Evolutionary conservation across 2,888 invertebrate species (phyloP).

Genomic region (Coleophora flavipennella): DNA sequence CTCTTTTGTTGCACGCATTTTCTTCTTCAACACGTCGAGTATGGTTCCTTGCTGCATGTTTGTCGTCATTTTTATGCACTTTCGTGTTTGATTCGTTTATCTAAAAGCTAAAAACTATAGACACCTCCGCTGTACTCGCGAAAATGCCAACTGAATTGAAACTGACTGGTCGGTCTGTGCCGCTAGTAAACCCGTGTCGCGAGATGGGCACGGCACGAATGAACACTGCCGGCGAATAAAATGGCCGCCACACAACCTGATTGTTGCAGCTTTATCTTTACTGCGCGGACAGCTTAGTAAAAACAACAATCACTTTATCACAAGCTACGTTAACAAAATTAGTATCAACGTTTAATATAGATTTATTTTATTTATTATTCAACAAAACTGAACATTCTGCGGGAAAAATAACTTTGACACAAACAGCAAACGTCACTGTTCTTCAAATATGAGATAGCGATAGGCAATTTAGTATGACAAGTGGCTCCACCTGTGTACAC

Average conservation of each 20-base stretch:
- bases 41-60: conserved; percentile 94
- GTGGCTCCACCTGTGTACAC: conserved; percentile 61
- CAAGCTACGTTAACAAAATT: conserved; percentile 22
- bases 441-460: conserved; percentile 29
- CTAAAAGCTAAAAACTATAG: conserved; percentile 60
- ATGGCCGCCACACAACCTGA: conserved; percentile 63
- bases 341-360: conserved; percentile 23
- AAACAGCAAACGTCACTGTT: conserved; percentile 51
- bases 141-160: conserved; percentile 70
- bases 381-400: conserved; percentile 39
- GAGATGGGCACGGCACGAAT: conserved; percentile 68
- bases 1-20: conserved; percentile 99
- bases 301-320: conserved; percentile 22
- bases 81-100: conserved; percentile 47
- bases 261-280: conserved; percentile 48
- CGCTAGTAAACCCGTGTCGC: conserved; percentile 53
- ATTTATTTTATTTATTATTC: conserved; percentile 32
- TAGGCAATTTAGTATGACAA: conserved; percentile 25
- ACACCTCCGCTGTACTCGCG: conserved; percentile 69
- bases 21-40: conserved; percentile 98
- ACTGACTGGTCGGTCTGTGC: conserved; percentile 59
- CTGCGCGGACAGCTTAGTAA: conserved; percentile 32
- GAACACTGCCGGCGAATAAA: conserved; percentile 70
- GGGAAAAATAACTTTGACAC: conserved; percentile 43
- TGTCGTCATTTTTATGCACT: conserved; percentile 83